Evolutionary conservation across 2,113 vertebrate species (phyloP), one percentile per base, ranked within the genome.

Genomic region (Pipra filicauda): DNA sequence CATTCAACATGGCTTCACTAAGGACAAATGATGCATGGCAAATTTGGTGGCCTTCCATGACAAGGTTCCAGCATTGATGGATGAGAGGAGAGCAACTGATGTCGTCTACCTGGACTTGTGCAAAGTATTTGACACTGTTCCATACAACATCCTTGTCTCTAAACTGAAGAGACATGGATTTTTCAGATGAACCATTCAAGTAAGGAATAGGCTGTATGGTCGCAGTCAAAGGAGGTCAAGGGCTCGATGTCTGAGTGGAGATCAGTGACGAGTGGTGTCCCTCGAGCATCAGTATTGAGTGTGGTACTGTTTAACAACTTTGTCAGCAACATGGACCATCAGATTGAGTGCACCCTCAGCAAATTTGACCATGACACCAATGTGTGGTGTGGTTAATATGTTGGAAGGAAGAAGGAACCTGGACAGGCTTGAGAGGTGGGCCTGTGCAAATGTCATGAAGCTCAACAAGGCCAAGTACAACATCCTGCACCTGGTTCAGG

Each of bases 231-330:
- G 21, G 12, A 49, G 11, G 22, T 66, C 59, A 66, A 5, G 14
- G 44, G 18, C 19, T 67, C 22, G 18, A 16, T 11, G 8, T 27
- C 26, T 43, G 26, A 14, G 12, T 39, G 33, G 27, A 43, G 17
- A 58, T 3, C 15, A 28, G 9, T 33, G 59, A 37, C 31, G 31
- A 73, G 6, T 1, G 0, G 3, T 6, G 16, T 54, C 11, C 18
- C 23, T 59, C 8, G 17, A 19, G 19, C 26, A 12, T 52, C 17
- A 15, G 8, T 61, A 14, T 27, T 26, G 31, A 8, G 22, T 51
- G 12, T 37, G 18, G 22, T 28, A 37, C 8, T 66, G 15, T 44
- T 81, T n/a, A 59, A 67, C 23, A 59, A 5, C 7, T 44, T 66
- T 43, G 35, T 16, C 43, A 73, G 43, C 17, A 58, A 44, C 4